Percentiles rank a stretch among this genome's conserved stretches.
Conservation (phyloP, 2,113 vertebrate genomes). For the Tragelaphus imberbis region DNA sequence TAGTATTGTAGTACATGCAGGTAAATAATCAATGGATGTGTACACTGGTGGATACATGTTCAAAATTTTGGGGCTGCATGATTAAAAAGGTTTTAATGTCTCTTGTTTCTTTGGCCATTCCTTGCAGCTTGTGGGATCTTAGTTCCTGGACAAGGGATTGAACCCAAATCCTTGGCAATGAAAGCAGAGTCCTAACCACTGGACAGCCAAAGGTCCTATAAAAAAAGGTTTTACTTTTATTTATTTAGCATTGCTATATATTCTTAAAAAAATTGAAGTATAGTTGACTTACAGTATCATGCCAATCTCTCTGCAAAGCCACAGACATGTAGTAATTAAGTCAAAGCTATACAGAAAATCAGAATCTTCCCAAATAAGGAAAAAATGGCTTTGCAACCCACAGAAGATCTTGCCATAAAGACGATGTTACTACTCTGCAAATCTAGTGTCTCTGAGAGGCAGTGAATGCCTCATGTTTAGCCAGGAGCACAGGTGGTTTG, state of each 20-base stretch:
- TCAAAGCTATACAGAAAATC: neutral
- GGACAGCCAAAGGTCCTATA: neutral
- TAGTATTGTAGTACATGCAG: neutral
- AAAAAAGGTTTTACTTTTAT: neutral
- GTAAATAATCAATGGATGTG: neutral
- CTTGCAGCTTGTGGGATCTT: neutral
- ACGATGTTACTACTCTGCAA: neutral
- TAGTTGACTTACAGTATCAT: neutral
- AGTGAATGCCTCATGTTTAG: neutral
- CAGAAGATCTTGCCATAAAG: neutral
- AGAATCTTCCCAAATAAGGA: neutral
- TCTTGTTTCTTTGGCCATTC: neutral
- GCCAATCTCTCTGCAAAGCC: neutral
- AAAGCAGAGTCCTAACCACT: neutral
- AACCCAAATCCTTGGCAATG: neutral
- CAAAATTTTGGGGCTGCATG: neutral
- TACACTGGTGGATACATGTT: neutral
- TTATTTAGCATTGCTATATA: neutral
- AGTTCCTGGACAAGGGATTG: neutral
- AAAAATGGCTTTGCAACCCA: neutral
- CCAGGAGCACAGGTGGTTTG: neutral
- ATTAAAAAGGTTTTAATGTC: neutral
- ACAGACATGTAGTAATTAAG: neutral
- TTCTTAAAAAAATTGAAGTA: neutral
- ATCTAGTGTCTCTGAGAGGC: neutral